A percentile compares a stretch with the other conserved stretches of the same genome.
phyloP scores from a whole-genome alignment of 1,140 invertebrate genomes.

The Drosophila santomea region DNA sequence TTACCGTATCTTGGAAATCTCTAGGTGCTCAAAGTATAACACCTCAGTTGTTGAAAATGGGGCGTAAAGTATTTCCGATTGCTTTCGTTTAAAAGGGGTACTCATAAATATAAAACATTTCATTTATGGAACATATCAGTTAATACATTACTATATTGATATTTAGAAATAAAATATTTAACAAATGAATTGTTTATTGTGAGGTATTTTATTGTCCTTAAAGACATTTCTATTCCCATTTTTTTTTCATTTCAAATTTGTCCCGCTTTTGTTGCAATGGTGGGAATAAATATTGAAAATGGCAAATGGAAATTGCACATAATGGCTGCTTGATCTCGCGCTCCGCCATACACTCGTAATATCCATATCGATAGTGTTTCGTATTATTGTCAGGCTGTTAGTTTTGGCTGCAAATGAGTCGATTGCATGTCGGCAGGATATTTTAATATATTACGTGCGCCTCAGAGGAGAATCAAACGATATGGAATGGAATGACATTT shows the following conservation, averaged over 20 bases:
- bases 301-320: slow-evolving; percentile 81
- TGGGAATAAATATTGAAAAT: slow-evolving; percentile 76
- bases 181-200: neutral
- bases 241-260: slow-evolving; percentile 12
- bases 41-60: neutral
- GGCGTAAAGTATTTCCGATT: neutral
- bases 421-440: slow-evolving; percentile 31
- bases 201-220: neutral
- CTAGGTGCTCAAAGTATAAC: too few species aligned
- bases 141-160: neutral
- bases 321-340: slow-evolving; percentile 62
- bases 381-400: slow-evolving; percentile 59
- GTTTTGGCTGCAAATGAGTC: slow-evolving; percentile 60
- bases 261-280: slow-evolving; percentile 47
- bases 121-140: neutral
- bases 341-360: slow-evolving; percentile 5
- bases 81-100: neutral
- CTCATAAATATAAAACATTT: too few species aligned
- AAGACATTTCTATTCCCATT: neutral
- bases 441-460: slow-evolving; percentile 61
- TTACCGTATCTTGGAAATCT: neutral
- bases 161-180: neutral
- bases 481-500: slow-evolving; percentile 16
- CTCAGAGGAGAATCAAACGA: slow-evolving; percentile 14
- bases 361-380: slow-evolving; percentile 41